Percentiles rank a stretch among this genome's conserved stretches.
Conservation (phyloP, 1,140 invertebrate species). For the Hormaphis cornu region DNA sequence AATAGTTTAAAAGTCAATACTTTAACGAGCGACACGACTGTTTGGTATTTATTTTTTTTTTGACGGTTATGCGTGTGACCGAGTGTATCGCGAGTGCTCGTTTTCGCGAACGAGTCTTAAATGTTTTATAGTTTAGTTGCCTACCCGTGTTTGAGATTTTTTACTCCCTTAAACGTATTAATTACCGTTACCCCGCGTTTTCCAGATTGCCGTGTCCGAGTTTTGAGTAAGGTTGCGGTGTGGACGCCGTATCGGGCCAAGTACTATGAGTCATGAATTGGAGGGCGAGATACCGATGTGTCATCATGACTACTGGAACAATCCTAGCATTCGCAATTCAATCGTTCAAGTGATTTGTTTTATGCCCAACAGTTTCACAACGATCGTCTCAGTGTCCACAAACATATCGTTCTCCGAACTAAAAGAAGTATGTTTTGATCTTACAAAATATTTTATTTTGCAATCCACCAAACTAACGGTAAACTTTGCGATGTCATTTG, state of each 20-base stretch:
- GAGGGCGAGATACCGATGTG: conserved; percentile 52
- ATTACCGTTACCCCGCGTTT: too few relatives aligned
- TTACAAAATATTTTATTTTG: neutral
- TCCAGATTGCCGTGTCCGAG: too few relatives aligned
- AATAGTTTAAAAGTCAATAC: too few relatives aligned
- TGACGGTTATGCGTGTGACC: too few relatives aligned
- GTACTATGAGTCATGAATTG: conserved; percentile 43
- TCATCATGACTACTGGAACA: conserved; percentile 54
- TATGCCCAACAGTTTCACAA: conserved; percentile 73
- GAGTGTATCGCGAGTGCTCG: too few relatives aligned
- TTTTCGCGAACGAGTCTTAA: too few relatives aligned
- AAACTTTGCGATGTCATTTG: conserved; percentile 35
- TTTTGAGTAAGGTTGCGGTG: neutral
- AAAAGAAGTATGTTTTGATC: conserved; percentile 72
- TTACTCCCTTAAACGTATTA: too few relatives aligned
- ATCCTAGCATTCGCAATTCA: conserved; percentile 44
- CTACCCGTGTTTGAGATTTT: too few relatives aligned
- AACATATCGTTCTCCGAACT: conserved; percentile 69
- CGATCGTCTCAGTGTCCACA: conserved; percentile 58
- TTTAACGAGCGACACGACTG: too few relatives aligned
- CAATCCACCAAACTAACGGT: too few relatives aligned
- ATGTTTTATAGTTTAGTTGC: too few relatives aligned
- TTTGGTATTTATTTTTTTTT: too few relatives aligned
- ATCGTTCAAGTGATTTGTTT: conserved; percentile 64
- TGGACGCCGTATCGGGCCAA: neutral